A percentile compares a stretch with the other conserved stretches of the same genome.
These are phyloP conservation scores for Gymnorhina tibicen DNA, from an alignment of 2,113 vertebrate species.

Conservation along the genomic window DNA sequence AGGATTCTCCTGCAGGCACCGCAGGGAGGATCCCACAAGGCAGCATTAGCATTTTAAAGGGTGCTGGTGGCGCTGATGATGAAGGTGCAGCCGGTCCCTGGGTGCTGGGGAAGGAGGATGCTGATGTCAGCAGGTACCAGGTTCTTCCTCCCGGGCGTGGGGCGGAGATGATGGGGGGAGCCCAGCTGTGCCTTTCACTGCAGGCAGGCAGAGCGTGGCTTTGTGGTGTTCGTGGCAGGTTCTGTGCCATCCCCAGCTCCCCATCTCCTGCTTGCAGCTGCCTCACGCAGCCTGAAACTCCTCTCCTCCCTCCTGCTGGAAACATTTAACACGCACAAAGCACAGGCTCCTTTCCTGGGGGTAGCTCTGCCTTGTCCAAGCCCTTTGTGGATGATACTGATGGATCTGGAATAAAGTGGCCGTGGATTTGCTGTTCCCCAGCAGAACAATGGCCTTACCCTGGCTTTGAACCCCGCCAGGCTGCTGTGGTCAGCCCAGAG, in stretches of 20 bases:
- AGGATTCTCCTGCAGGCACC: not conserved
- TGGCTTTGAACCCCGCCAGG: not conserved
- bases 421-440: not conserved
- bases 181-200: not conserved
- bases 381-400: not conserved
- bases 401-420: not conserved
- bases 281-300: not conserved
- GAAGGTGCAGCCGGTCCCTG: not conserved
- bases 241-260: not conserved
- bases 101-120: not conserved
- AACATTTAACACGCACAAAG: not conserved
- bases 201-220: not conserved
- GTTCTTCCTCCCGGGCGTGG: accelerated
- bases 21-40: not conserved
- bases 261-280: not conserved
- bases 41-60: not conserved
- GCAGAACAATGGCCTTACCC: not conserved
- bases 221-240: not conserved
- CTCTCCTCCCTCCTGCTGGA: not conserved
- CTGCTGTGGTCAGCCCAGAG: not conserved
- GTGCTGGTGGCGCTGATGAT: not conserved
- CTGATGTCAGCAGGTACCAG: not conserved
- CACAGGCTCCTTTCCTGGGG: not conserved
- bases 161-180: not conserved
- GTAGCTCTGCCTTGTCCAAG: not conserved